Conservation (phyloP, 1,140 invertebrate species). For the Drosophila sucinea region DNA sequence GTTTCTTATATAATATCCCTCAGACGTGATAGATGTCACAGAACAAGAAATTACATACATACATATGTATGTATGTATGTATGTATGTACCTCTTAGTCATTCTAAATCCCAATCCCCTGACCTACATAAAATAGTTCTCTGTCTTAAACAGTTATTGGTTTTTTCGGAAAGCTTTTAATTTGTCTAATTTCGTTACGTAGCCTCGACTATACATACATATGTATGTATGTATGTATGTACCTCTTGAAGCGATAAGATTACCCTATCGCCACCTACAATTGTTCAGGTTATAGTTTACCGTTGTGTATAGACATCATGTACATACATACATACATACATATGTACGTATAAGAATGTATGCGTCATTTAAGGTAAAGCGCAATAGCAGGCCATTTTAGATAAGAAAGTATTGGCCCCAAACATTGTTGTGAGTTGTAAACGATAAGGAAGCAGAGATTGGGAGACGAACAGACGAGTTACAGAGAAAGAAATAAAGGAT, state of each 20-base stretch:
- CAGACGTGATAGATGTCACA: slow-evolving; percentile 33
- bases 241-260: slow-evolving; percentile 35
- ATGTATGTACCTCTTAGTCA: neutral
- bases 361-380: slow-evolving; percentile 28
- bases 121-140: slow-evolving; percentile 36
- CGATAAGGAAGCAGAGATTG: neutral
- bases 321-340: neutral
- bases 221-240: too few species aligned
- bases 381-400: slow-evolving; percentile 27
- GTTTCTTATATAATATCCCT: slow-evolving; percentile 42
- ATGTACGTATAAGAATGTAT: slow-evolving; percentile 9
- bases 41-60: slow-evolving; percentile 1
- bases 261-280: slow-evolving; percentile 14
- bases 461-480: too few species aligned
- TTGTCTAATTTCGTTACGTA: slow-evolving; percentile 49
- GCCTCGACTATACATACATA: neutral
- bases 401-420: slow-evolving; percentile 15
- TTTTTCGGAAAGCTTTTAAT: slow-evolving; percentile 44
- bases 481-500: too few species aligned
- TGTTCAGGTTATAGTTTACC: slow-evolving; percentile 10
- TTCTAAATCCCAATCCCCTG: slow-evolving; percentile 25
- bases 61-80: neutral
- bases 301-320: neutral
- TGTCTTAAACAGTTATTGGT: slow-evolving; percentile 19
- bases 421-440: slow-evolving; percentile 6